Conservation (phyloP, 2,888 invertebrate genomes). For the Cryptosula pallasiana region DNA sequence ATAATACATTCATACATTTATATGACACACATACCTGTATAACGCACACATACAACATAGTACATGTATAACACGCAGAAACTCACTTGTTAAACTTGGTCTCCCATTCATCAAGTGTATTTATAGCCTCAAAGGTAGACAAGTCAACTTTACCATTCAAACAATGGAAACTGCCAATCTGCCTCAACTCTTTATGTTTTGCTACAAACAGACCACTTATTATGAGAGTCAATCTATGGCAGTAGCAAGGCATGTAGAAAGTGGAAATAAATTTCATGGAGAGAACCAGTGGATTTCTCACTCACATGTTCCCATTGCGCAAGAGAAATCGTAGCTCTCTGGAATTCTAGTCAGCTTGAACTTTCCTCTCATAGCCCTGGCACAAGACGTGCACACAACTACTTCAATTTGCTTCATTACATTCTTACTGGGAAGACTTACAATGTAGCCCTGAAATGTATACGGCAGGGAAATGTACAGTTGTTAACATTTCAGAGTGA, state of each 20-base stretch:
- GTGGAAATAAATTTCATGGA: no score
- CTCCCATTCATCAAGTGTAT: conserved; percentile 45
- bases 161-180: conserved; percentile 49
- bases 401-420: conserved; percentile 26
- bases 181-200: conserved; percentile 35
- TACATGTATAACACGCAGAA: not conserved
- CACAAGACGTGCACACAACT: conserved; percentile 50
- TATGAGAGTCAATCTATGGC: no score
- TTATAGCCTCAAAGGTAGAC: conserved; percentile 47
- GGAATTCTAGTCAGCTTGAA: conserved; percentile 42
- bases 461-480: no score
- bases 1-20: not conserved
- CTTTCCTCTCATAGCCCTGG: conserved; percentile 48
- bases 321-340: conserved; percentile 42
- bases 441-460: conserved; percentile 39
- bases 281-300: no score
- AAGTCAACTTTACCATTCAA: conserved; percentile 53
- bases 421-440: conserved; percentile 31
- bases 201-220: no score
- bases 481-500: no score
- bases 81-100: conserved; percentile 30
- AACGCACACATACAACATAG: not conserved
- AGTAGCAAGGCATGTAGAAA: no score
- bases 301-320: conserved; percentile 51
- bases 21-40: not conserved